Conservation (phyloP, 2,888 invertebrate genomes). For the Acrobasis repandana region DNA sequence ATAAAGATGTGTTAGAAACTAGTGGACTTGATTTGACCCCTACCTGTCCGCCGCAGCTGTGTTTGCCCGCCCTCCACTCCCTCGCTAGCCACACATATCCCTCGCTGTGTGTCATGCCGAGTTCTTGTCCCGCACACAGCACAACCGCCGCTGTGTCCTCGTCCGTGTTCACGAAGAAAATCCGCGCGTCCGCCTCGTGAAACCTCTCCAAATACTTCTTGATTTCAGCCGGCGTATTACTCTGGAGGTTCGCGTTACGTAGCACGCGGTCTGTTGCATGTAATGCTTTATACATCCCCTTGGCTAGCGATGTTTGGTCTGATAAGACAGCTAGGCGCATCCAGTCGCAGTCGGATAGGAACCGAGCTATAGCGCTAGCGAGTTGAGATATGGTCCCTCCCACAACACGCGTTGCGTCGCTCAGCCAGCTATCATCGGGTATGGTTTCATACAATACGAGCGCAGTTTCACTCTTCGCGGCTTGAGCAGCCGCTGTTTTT, state of each 20-base stretch:
- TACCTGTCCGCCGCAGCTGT: background rate
- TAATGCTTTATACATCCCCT: conserved; percentile 26
- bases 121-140: conserved; percentile 83
- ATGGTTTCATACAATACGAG: conserved; percentile 33
- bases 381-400: conserved; percentile 34
- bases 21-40: conserved; percentile 25
- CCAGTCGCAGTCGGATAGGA: conserved; percentile 77
- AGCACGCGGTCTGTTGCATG: conserved; percentile 6
- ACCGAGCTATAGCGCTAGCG: conserved; percentile 30
- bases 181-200: conserved; percentile 78
- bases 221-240: background rate
- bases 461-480: conserved; percentile 27
- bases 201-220: conserved; percentile 30
- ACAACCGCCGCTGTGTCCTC: conserved; percentile 84
- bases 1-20: no score
- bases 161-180: conserved; percentile 91
- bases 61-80: conserved; percentile 40
- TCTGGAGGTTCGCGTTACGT: background rate
- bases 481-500: background rate
- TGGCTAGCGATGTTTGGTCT: conserved; percentile 61
- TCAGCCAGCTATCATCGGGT: background rate
- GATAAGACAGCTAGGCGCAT: conserved; percentile 88
- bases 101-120: conserved; percentile 68
- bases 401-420: conserved; percentile 28
- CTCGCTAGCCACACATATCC: conserved; percentile 53